Conservation (phyloP, 1,140 invertebrate genomes). For the Branchinecta lynchi region DNA sequence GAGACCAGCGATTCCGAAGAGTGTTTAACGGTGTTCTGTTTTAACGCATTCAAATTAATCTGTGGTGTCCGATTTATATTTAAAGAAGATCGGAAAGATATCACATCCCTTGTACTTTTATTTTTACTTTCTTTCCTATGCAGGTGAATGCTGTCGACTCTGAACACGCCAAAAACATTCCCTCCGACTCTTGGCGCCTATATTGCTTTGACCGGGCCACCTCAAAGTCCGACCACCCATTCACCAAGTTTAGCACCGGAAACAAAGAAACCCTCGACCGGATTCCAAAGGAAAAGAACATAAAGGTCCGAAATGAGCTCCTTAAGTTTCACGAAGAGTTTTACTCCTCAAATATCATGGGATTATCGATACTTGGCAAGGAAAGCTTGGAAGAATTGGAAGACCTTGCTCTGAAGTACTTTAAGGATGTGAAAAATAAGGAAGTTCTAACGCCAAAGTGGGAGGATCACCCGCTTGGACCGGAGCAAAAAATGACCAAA, state of each 20-base stretch:
- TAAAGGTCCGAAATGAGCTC: slow-evolving; percentile 67
- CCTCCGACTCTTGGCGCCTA: slow-evolving; percentile 69
- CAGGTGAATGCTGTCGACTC: slow-evolving; percentile 80
- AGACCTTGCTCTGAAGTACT: slow-evolving; percentile 55
- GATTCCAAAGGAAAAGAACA: slow-evolving; percentile 58
- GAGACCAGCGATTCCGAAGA: too few species aligned
- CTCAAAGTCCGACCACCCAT: slow-evolving; percentile 58
- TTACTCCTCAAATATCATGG: slow-evolving; percentile 93
- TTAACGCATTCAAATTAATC: too few species aligned
- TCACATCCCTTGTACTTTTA: too few species aligned
- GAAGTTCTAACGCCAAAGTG: slow-evolving; percentile 52
- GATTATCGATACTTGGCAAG: slow-evolving; percentile 74
- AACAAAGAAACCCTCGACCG: slow-evolving; percentile 56
- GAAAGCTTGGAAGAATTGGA: slow-evolving; percentile 77
- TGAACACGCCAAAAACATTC: slow-evolving; percentile 87
- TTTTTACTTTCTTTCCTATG: too few species aligned
- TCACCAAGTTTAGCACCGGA: slow-evolving; percentile 82
- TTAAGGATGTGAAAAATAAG: slow-evolving; percentile 62
- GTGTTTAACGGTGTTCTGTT: too few species aligned
- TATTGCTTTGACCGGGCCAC: slow-evolving; percentile 72
- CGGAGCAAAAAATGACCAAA: slow-evolving; percentile 36
- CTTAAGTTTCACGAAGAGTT: slow-evolving; percentile 76
- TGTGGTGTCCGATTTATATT: too few species aligned
- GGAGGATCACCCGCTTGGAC: slow-evolving; percentile 61
- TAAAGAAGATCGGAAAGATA: too few species aligned